Evolutionary conservation across 2,113 vertebrate species (phyloP).

Genomic region (Copsychus sechellarum): DNA sequence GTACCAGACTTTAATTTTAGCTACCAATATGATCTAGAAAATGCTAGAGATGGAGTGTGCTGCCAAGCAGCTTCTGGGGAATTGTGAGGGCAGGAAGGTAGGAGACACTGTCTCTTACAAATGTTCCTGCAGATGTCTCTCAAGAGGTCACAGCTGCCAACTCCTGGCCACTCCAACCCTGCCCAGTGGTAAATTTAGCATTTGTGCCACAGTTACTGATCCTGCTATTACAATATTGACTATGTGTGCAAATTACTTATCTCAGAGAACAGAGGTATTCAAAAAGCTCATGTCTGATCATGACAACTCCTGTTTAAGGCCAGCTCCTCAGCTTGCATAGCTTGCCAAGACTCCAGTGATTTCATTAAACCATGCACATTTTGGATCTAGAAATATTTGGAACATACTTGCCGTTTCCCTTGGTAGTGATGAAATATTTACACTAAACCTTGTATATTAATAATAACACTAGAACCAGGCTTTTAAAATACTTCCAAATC

Average conservation of each 20-base stretch:
- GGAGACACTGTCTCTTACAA: conserved; percentile 19
- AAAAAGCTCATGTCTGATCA: background rate
- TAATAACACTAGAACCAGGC: background rate
- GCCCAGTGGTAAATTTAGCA: conserved; percentile 33
- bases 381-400: background rate
- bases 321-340: background rate
- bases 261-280: background rate
- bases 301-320: background rate
- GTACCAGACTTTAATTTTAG: background rate
- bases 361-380: background rate
- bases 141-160: conserved; percentile 63
- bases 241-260: conserved; percentile 10
- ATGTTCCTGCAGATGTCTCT: conserved; percentile 53
- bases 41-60: background rate
- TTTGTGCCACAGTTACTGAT: conserved; percentile 41
- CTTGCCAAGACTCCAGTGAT: background rate
- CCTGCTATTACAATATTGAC: conserved; percentile 46
- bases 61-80: conserved; percentile 14
- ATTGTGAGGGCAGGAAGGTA: conserved; percentile 15
- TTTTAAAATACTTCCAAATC: background rate
- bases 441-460: background rate
- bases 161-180: conserved; percentile 17
- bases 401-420: background rate
- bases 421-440: conserved; percentile 14
- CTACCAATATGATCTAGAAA: background rate